Evolutionary conservation across 2,888 invertebrate genomes (phyloP).

Genomic region (Cryptophagus acutangulus): DNA sequence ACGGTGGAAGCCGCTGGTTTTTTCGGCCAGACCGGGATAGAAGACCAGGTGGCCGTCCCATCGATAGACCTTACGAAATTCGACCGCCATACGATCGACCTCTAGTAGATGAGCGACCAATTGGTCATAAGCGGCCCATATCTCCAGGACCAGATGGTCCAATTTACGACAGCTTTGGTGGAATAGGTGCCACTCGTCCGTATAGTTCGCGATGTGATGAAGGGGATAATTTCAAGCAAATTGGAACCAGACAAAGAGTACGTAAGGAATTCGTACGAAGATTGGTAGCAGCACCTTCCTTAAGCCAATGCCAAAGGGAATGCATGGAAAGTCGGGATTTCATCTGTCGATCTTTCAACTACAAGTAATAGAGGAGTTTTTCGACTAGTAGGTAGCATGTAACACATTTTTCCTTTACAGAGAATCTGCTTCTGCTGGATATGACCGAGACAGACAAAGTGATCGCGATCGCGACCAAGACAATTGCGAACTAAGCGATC

Average conservation of each 20-base stretch:
- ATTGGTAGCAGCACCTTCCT: constrained; percentile 65
- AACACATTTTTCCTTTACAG: constrained; percentile 19
- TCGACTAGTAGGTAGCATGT: neutral
- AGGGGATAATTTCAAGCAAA: constrained; percentile 75
- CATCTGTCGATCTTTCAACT: constrained; percentile 82
- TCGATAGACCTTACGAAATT: constrained; percentile 22
- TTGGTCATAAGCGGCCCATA: constrained; percentile 33
- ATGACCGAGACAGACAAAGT: constrained; percentile 12
- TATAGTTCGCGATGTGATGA: constrained; percentile 69
- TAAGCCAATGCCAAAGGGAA: constrained; percentile 78
- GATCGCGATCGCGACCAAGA: constrained; percentile 58
- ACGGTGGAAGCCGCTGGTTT: constrained; percentile 42
- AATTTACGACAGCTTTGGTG: constrained; percentile 44
- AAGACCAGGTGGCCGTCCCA: constrained; percentile 32
- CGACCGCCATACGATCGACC: constrained; percentile 25
- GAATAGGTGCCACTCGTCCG: constrained; percentile 44
- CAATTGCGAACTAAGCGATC: constrained; percentile 86
- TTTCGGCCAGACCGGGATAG: constrained; percentile 36
- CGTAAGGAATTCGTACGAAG: constrained; percentile 72
- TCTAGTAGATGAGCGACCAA: constrained; percentile 21
- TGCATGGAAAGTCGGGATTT: constrained; percentile 80
- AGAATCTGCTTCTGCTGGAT: constrained; percentile 18
- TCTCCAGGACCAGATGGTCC: constrained; percentile 46
- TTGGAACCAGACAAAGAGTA: constrained; percentile 72
- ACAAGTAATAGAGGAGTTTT: constrained; percentile 53